phyloP scores from a whole-genome alignment of 2,113 vertebrate species.

The Neopipo cinnamomea region DNA sequence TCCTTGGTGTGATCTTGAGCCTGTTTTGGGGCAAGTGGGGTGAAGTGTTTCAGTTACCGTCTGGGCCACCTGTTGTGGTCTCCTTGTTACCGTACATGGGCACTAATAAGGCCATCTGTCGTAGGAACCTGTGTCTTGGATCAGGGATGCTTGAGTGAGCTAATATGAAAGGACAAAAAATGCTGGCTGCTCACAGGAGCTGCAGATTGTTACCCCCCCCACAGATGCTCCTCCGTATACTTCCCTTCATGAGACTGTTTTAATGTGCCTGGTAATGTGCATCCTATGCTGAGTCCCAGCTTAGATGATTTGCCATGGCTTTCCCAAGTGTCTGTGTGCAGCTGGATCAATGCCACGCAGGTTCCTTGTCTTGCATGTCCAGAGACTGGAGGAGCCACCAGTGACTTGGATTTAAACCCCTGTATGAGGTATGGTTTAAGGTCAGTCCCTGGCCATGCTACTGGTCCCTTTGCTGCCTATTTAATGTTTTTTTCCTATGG shows the following conservation, averaged over 20 bases:
- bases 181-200: neutral
- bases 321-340: neutral
- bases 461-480: neutral
- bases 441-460: neutral
- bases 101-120: conserved; percentile 29
- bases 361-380: neutral
- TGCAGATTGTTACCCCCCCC: neutral
- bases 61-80: neutral
- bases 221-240: neutral
- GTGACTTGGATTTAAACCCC: neutral
- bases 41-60: neutral
- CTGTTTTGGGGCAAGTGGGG: neutral
- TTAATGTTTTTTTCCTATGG: neutral
- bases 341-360: neutral
- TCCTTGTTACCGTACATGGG: neutral
- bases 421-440: neutral
- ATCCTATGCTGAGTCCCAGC: neutral
- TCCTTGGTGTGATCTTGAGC: conserved; percentile 14
- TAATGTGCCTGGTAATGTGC: neutral
- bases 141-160: conserved; percentile 2
- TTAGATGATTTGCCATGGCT: neutral
- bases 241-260: neutral
- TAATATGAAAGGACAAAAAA: conserved; percentile 15
- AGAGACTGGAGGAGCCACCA: neutral
- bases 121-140: neutral